These are phyloP conservation scores for Cenopis cana DNA, from an alignment of 2,888 invertebrate genomes.

Conservation along the genomic window DNA sequence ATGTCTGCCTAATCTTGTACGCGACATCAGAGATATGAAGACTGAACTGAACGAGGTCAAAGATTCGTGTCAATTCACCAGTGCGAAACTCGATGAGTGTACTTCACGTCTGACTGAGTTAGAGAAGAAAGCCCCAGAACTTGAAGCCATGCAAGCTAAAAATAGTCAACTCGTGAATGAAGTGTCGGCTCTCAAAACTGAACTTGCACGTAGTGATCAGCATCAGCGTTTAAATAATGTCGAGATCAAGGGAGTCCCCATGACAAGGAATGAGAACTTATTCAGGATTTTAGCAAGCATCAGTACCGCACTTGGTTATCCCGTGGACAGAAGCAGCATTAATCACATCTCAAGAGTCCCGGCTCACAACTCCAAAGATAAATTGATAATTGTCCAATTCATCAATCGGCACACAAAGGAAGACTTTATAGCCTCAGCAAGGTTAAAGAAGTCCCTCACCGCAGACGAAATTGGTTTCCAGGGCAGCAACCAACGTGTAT, in stretches of 20 bases:
- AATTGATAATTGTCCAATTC: not conserved
- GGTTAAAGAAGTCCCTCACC: not conserved
- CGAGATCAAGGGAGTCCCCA: not conserved
- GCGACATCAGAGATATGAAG: no score
- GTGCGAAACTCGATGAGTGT: not conserved
- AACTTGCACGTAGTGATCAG: not conserved
- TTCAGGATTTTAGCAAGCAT: not conserved
- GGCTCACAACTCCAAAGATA: not conserved
- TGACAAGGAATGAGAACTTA: not conserved
- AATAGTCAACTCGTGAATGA: not conserved
- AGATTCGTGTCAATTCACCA: not conserved
- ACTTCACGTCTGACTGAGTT: not conserved
- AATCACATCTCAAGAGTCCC: constrained; percentile 2
- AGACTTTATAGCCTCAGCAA: not conserved
- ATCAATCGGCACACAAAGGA: no score
- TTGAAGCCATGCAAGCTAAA: not conserved
- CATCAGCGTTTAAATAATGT: not conserved
- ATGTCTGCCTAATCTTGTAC: not conserved
- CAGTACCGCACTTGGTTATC: not conserved
- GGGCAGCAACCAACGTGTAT: not conserved
- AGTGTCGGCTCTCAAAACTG: not conserved
- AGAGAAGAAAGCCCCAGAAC: not conserved
- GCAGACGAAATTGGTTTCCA: not conserved
- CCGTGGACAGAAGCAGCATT: not conserved
- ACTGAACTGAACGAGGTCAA: not conserved